Evolutionary conservation across 2,888 invertebrate species (phyloP).

Genomic region (Synergus gifuensis): DNA sequence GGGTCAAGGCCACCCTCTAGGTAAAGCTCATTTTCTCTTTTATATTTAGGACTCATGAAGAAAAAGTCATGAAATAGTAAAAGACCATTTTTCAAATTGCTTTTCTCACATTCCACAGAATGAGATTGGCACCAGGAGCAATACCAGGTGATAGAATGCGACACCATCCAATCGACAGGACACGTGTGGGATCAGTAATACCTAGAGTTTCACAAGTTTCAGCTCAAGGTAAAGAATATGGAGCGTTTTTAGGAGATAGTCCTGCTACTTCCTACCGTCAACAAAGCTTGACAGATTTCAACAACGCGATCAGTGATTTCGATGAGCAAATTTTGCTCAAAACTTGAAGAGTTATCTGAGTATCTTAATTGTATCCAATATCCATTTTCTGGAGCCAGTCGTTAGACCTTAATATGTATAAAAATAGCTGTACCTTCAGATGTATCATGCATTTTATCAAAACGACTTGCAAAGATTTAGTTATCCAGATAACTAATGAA

Average conservation of each 20-base stretch:
- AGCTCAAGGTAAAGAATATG: constrained; percentile 55
- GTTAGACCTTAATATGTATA: constrained; percentile 20
- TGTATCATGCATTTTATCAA: constrained; percentile 30
- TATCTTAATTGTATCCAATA: not conserved
- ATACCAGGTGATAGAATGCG: constrained; percentile 33
- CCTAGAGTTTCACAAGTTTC: constrained; percentile 55
- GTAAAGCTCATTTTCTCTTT: constrained; percentile 57
- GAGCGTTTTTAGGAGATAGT: constrained; percentile 58
- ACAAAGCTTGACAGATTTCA: constrained; percentile 60
- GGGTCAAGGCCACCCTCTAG: constrained; percentile 69
- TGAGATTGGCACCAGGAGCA: constrained; percentile 30
- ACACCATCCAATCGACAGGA: constrained; percentile 20
- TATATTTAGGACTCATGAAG: not conserved
- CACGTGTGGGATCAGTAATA: constrained; percentile 29
- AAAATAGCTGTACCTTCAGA: constrained; percentile 20
- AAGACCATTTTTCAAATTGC: not conserved
- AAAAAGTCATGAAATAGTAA: constrained; percentile 9
- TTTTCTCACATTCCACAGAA: constrained; percentile 23
- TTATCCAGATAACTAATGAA: constrained; percentile 34
- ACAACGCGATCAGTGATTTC: constrained; percentile 58
- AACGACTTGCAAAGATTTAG: constrained; percentile 32
- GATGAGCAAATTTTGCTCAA: constrained; percentile 70
- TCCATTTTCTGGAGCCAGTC: constrained; percentile 16
- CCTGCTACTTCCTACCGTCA: constrained; percentile 55
- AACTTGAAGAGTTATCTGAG: constrained; percentile 55